phyloP scores from a whole-genome alignment of 2,113 vertebrate species.

The Struthio camelus region DNA sequence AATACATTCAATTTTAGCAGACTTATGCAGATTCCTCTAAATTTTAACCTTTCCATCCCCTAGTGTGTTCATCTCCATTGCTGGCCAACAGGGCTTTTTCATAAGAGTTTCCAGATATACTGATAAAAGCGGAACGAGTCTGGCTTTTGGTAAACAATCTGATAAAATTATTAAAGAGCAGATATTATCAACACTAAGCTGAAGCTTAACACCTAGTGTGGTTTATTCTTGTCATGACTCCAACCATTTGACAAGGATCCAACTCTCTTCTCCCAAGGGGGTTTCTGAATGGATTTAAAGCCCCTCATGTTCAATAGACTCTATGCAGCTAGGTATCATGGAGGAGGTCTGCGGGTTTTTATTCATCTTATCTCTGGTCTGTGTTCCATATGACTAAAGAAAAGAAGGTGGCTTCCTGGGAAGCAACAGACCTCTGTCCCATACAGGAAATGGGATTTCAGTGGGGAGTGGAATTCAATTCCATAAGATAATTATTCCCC shows the following conservation, averaged over 20 bases:
- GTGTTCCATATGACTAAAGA: not conserved
- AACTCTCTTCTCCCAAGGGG: not conserved
- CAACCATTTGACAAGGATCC: not conserved
- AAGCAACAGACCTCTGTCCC: not conserved
- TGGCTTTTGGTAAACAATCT: not conserved
- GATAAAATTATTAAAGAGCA: not conserved
- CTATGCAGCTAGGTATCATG: not conserved
- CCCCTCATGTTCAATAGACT: not conserved
- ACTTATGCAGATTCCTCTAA: not conserved
- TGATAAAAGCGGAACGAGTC: not conserved
- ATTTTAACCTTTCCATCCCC: not conserved
- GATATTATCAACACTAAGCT: not conserved
- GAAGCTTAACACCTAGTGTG: not conserved
- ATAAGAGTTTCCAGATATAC: not conserved
- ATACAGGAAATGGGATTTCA: not conserved
- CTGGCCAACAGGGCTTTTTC: not conserved
- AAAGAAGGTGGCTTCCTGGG: not conserved
- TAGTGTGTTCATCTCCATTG: not conserved
- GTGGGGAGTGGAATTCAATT: not conserved
- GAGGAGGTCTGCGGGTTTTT: not conserved
- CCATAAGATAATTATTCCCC: not conserved
- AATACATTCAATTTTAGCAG: not conserved
- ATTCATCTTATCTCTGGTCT: not conserved
- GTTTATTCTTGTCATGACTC: not conserved
- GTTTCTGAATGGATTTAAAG: not conserved